These are phyloP conservation scores for Arremon brunneinucha DNA, from an alignment of 2,797 vertebrate species.

Conservation along the genomic window DNA sequence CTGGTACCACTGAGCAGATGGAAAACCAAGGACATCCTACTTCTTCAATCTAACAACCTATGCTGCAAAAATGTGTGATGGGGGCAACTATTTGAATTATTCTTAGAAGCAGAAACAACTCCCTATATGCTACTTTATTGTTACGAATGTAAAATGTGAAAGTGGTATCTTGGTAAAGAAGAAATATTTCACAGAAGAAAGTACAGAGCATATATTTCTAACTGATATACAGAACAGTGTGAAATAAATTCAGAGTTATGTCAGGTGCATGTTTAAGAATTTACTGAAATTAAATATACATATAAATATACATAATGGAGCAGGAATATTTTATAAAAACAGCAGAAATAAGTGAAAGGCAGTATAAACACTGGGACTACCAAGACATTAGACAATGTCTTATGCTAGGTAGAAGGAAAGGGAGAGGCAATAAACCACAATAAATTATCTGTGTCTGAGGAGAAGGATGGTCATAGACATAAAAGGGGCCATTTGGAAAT, in stretches of 20 bases:
- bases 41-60: background rate
- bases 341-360: background rate
- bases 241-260: background rate
- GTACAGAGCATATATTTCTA: background rate
- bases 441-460: background rate
- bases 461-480: background rate
- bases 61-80: background rate
- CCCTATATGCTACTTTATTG: background rate
- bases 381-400: background rate
- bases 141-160: background rate
- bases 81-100: background rate
- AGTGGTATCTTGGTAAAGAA: background rate
- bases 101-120: background rate
- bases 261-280: background rate
- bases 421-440: background rate
- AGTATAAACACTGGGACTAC: background rate
- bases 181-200: background rate
- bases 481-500: background rate
- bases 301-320: background rate
- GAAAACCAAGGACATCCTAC: background rate
- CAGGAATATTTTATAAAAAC: background rate
- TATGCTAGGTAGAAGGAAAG: background rate
- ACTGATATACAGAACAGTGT: background rate
- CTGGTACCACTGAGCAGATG: background rate
- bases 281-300: background rate